Percentiles rank a stretch among this genome's conserved stretches.
These are phyloP conservation scores for Dugesia japonica DNA, from an alignment of 2,888 invertebrate genomes.

Conservation along the genomic window DNA sequence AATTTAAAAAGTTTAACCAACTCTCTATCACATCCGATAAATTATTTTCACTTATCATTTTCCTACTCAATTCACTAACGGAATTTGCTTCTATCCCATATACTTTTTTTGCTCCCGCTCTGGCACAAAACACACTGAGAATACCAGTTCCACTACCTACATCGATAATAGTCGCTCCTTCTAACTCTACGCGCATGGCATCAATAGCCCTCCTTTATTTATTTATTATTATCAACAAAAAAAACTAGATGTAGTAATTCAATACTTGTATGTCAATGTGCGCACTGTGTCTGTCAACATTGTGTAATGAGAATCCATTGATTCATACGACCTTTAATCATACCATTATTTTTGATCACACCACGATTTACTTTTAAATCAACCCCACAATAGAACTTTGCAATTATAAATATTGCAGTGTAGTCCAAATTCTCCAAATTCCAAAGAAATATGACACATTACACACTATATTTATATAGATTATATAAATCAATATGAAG, in stretches of 20 bases:
- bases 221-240: too few relatives aligned
- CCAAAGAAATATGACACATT: too few relatives aligned
- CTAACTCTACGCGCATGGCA: slow-evolving; percentile 46
- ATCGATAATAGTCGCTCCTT: slow-evolving; percentile 58
- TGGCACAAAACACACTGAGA: slow-evolving; percentile 70
- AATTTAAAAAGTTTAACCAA: neutral
- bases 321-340: slow-evolving; percentile 7
- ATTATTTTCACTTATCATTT: neutral
- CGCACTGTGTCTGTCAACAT: slow-evolving; percentile 22
- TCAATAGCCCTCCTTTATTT: neutral
- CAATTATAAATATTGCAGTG: too few relatives aligned
- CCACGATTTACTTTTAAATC: too few relatives aligned
- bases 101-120: slow-evolving; percentile 69
- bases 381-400: too few relatives aligned
- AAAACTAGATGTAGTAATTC: too few relatives aligned
- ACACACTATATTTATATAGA: too few relatives aligned
- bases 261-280: slow-evolving; percentile 21
- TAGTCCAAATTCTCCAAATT: too few relatives aligned
- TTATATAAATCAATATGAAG: too few relatives aligned
- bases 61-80: neutral
- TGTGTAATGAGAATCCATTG: slow-evolving; percentile 16
- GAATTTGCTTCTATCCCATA: slow-evolving; percentile 41
- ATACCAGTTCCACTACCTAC: slow-evolving; percentile 56
- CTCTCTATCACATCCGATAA: slow-evolving; percentile 22
- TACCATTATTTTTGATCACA: too few relatives aligned